phyloP scores from a whole-genome alignment of 2,888 invertebrate genomes.

The Tanytarsus gracilentus region DNA sequence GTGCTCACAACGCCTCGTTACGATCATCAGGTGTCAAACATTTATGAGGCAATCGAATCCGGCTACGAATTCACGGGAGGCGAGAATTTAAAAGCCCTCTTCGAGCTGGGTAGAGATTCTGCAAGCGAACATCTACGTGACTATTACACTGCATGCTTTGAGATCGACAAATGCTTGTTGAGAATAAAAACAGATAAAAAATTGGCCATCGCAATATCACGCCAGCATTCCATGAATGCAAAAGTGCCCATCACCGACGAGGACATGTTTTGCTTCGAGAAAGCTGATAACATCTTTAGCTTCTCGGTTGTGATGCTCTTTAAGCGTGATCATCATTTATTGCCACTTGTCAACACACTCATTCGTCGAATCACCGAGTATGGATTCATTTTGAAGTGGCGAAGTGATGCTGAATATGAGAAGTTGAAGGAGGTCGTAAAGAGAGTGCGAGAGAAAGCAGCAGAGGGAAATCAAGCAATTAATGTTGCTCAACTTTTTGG shows the following conservation, averaged over 20 bases:
- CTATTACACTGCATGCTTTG: constrained; percentile 34
- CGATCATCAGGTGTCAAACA: background rate
- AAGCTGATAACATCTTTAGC: constrained; percentile 39
- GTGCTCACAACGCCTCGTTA: constrained; percentile 22
- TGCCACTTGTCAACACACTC: constrained; percentile 39
- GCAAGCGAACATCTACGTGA: background rate
- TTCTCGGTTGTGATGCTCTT: constrained; percentile 39
- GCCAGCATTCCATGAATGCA: constrained; percentile 39
- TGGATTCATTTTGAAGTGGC: constrained; percentile 42
- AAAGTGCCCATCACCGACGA: constrained; percentile 33
- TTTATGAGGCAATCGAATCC: constrained; percentile 7
- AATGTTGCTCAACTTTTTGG: constrained; percentile 8
- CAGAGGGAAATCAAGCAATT: background rate
- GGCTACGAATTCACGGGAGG: constrained; percentile 19
- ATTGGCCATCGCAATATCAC: constrained; percentile 39
- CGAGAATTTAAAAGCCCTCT: background rate
- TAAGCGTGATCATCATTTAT: constrained; percentile 38
- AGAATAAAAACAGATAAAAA: constrained; percentile 34
- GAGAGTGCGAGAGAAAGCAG: background rate
- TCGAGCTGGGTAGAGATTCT: constrained; percentile 3
- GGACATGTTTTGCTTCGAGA: constrained; percentile 39
- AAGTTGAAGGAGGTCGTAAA: constrained; percentile 3
- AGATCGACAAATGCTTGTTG: constrained; percentile 39
- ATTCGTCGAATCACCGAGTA: constrained; percentile 40
- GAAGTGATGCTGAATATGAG: constrained; percentile 33